Percentiles rank a stretch among this genome's conserved stretches.
These are phyloP conservation scores for Acipenser ruthenus DNA, from an alignment of 2,797 vertebrate genomes.

Conservation along the genomic window DNA sequence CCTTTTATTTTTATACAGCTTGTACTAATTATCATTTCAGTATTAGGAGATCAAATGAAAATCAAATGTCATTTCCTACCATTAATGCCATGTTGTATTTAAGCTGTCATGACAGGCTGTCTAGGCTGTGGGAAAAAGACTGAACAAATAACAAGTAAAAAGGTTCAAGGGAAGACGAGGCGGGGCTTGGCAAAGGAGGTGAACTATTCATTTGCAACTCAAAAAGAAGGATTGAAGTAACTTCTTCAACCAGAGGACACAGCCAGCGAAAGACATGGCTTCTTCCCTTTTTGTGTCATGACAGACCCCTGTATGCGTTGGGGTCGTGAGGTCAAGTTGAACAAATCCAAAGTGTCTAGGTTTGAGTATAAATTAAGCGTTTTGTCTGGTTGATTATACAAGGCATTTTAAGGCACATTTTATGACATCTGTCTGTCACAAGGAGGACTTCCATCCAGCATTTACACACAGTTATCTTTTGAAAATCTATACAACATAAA, in stretches of 20 bases:
- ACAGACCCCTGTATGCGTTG: neutral
- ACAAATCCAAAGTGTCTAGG: constrained; percentile 5
- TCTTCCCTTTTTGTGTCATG: constrained; percentile 9
- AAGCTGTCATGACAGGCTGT: constrained; percentile 81
- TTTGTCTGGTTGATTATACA: neutral
- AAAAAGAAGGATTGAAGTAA: constrained; percentile 59
- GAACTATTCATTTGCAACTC: constrained; percentile 67
- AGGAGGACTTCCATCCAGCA: too few relatives aligned
- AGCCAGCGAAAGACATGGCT: constrained; percentile 12
- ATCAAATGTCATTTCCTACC: constrained; percentile 90
- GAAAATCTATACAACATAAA: too few relatives aligned
- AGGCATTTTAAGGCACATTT: neutral
- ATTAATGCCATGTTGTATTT: constrained; percentile 88
- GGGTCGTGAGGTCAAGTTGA: constrained; percentile 14
- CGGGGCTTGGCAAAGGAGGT: constrained; percentile 64
- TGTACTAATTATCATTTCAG: constrained; percentile 97
- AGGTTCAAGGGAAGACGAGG: constrained; percentile 61
- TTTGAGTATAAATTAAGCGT: constrained; percentile 4
- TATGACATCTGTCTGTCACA: neutral
- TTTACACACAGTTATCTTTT: too few relatives aligned
- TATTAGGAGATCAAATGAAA: constrained; percentile 93
- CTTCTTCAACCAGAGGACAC: constrained; percentile 44
- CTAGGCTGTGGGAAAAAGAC: constrained; percentile 78
- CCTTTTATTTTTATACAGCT: constrained; percentile 58
- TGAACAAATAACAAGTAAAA: constrained; percentile 68